A percentile compares a stretch with the other conserved stretches of the same genome.
These are phyloP conservation scores for Aphidius colemani DNA, from an alignment of 2,888 invertebrate genomes.

Conservation along the genomic window DNA sequence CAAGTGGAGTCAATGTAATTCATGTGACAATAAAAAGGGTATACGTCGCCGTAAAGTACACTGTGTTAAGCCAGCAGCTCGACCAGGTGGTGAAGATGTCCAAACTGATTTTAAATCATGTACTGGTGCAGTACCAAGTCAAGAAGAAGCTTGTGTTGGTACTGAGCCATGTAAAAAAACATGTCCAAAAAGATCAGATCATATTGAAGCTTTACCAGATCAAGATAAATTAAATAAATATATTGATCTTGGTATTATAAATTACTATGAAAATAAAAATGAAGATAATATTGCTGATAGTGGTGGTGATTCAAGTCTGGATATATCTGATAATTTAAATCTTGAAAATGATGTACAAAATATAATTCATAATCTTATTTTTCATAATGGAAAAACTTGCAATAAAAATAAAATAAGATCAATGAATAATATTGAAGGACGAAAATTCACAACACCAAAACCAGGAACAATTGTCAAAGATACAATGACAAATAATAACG, in stretches of 20 bases:
- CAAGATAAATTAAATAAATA: constrained; percentile 39
- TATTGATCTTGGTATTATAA: constrained; percentile 40
- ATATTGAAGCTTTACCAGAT: constrained; percentile 7
- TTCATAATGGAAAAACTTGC: constrained; percentile 30
- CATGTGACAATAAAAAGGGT: constrained; percentile 62
- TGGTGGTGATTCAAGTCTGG: constrained; percentile 13
- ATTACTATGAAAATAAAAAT: constrained; percentile 35
- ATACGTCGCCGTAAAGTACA: constrained; percentile 60
- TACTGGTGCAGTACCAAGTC: constrained; percentile 44
- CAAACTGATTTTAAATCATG: constrained; percentile 45
- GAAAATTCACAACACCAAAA: constrained; percentile 38
- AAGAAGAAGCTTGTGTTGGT: constrained; percentile 43
- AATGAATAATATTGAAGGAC: constrained; percentile 1
- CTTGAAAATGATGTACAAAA: constrained; percentile 37
- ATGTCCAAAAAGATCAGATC: constrained; percentile 33
- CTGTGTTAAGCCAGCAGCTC: constrained; percentile 61
- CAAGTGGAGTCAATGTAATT: constrained; percentile 69
- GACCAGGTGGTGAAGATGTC: constrained; percentile 60
- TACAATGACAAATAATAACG: constrained; percentile 31
- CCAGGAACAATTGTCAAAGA: constrained; percentile 47
- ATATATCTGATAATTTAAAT: constrained; percentile 11
- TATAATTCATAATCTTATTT: constrained; percentile 41
- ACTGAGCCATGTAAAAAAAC: constrained; percentile 41
- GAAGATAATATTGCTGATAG: not conserved
- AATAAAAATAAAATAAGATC: constrained; percentile 10